These are phyloP conservation scores for Dorcus parallelipipedus DNA, from an alignment of 2,888 invertebrate genomes.

Conservation along the genomic window DNA sequence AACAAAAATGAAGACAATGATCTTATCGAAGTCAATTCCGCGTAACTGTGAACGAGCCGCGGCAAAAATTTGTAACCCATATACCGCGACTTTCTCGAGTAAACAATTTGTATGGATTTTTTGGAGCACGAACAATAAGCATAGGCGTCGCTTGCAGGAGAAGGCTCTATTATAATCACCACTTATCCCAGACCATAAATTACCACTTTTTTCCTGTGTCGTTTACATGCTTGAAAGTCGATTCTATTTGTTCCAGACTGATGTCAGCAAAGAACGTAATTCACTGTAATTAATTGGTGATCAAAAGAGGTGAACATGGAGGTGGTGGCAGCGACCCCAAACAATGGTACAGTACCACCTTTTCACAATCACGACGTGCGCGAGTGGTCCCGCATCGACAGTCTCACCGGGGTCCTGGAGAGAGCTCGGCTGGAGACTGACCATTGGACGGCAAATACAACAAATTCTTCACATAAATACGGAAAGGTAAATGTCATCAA, in stretches of 20 bases:
- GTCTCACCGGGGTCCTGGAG: slow-evolving; percentile 54
- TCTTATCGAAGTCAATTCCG: too few relatives aligned
- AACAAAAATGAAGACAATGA: too few relatives aligned
- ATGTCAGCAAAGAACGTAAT: slow-evolving; percentile 9
- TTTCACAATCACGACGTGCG: slow-evolving; percentile 55
- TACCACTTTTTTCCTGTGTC: too few relatives aligned
- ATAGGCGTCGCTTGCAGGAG: too few relatives aligned
- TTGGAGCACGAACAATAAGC: too few relatives aligned
- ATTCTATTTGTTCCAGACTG: slow-evolving; percentile 13
- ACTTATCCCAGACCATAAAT: too few relatives aligned
- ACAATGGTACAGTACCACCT: slow-evolving; percentile 42
- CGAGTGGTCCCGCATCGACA: slow-evolving; percentile 56
- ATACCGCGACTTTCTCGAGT: too few relatives aligned
- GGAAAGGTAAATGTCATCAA: slow-evolving; percentile 49
- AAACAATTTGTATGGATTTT: too few relatives aligned
- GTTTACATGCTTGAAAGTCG: neutral
- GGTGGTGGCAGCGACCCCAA: slow-evolving; percentile 44
- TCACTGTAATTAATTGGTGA: neutral
- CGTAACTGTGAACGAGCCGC: too few relatives aligned
- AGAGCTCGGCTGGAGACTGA: slow-evolving; percentile 55
- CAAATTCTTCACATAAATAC: slow-evolving; percentile 51
- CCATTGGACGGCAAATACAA: slow-evolving; percentile 53
- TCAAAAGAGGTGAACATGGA: slow-evolving; percentile 35
- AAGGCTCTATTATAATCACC: too few relatives aligned
- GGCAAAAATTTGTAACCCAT: too few relatives aligned